Base-by-base conservation (phyloP, 2,797 vertebrate species). In the Rhinella marina region DNA sequence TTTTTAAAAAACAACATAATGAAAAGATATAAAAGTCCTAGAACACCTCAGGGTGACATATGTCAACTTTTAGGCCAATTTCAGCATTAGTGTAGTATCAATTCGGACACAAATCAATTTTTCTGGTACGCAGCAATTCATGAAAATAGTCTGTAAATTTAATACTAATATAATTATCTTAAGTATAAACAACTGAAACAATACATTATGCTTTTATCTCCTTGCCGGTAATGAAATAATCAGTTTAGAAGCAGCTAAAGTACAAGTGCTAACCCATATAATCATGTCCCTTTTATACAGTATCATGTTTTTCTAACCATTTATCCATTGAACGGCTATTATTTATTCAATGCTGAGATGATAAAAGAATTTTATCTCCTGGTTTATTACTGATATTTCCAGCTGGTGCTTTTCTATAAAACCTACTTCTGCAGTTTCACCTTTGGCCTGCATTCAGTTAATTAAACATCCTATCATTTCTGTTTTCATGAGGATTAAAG, bases 341-440 rank as follows among this genome's bases (percentile, higher is more conserved):
- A 92, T 91, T 91, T 83, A 86, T 88, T 87, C 90, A 75, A 75
- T 75, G 91, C 90, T 90, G 87, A 92, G 91, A 91, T 82, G 83
- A 91, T 91, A 92, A 75, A 86, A 90, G 90, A n/a, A 91, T 91
- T 93, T 91, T 92, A 75, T 92, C 89, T 82, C 62, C 79, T 88
- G 86, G 93, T 81, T 94, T 94, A 94, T 92, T 89, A 91, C 88
- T 89, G 29, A 89, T 52, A 25, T 92, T 93, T 94, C 91, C 90
- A 92, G 91, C 88, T 86, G 52, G 16, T 91, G 88, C 84, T 86
- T 73, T 91, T 91, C 91, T 92, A 89, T 94, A 94, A 94, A 93
- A 90, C 12, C 81, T 90, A 23, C 66, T 83, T n/a, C 23, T 75
- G 9, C 54, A 29, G 19, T 29, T 61, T 25, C 52, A 79, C 68